A percentile compares a stretch with the other conserved stretches of the same genome.
Conservation (phyloP, 1,140 invertebrate species). For the Magallana angulata region DNA sequence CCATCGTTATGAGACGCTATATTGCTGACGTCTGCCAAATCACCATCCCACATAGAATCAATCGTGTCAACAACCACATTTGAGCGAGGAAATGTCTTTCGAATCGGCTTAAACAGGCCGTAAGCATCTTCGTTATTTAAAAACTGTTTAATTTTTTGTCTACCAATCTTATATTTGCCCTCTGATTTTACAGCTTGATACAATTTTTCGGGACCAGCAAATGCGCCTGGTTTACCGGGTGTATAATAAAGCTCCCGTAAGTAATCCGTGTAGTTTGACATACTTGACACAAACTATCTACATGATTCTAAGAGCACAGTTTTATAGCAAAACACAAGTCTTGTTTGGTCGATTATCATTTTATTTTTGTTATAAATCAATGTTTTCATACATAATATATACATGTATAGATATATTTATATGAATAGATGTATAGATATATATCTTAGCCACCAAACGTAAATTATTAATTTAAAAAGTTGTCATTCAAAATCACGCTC, state of each 20-base stretch:
- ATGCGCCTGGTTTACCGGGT: conserved; percentile 44
- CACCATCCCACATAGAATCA: conserved; percentile 46
- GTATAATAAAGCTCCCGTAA: conserved; percentile 17
- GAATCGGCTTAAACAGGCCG: conserved; percentile 30
- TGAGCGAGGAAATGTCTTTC: conserved; percentile 25
- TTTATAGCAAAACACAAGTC: neutral
- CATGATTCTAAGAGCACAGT: neutral
- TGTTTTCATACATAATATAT: neutral
- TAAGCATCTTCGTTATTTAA: conserved; percentile 32
- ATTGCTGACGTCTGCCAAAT: conserved; percentile 44
- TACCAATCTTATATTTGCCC: too few relatives aligned
- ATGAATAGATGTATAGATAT: too few relatives aligned
- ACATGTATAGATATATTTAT: too few relatives aligned
- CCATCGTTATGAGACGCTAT: conserved; percentile 19
- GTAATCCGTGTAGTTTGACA: conserved; percentile 40
- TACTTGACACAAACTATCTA: neutral
- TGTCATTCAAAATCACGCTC: conserved; percentile 10
- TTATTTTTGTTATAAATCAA: neutral
- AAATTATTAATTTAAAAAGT: neutral
- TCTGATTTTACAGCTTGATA: too few relatives aligned
- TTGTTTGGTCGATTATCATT: neutral
- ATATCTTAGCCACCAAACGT: neutral
- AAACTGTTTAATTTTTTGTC: too few relatives aligned
- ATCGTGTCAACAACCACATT: conserved; percentile 36
- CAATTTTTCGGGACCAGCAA: conserved; percentile 14